Percentiles rank a stretch among this genome's conserved stretches.
Conservation (phyloP, 2,888 invertebrate species). For the Machimus atricapillus region DNA sequence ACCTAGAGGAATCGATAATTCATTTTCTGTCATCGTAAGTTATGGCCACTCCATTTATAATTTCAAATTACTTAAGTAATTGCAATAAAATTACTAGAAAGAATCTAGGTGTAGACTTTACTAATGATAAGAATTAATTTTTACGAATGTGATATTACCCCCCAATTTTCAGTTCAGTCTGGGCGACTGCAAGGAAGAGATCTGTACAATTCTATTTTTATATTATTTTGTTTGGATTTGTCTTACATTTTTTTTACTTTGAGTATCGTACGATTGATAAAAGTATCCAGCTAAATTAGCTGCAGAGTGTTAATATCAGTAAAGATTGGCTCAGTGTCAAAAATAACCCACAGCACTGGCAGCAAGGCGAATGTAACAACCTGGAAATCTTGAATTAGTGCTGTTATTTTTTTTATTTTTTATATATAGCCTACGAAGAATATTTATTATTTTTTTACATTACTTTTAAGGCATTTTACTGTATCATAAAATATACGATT, state of each 20-base stretch:
- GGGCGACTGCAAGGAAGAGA: background rate
- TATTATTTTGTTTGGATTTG: background rate
- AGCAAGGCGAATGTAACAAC: background rate
- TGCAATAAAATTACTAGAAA: conserved; percentile 9
- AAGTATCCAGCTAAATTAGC: background rate
- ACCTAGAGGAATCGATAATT: background rate
- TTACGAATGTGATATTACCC: conserved; percentile 25
- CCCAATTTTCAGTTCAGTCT: background rate
- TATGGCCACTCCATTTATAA: conserved; percentile 5
- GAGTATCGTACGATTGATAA: background rate
- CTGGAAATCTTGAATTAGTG: background rate
- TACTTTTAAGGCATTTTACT: conserved; percentile 28
- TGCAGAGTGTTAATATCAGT: background rate
- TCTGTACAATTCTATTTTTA: background rate
- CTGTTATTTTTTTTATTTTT: background rate
- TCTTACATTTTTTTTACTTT: background rate
- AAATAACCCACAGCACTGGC: background rate
- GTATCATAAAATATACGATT: conserved; percentile 14
- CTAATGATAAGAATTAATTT: conserved; percentile 12
- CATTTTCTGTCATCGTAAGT: conserved; percentile 5
- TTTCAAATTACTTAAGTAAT: conserved; percentile 32
- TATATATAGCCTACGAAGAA: background rate
- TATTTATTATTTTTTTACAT: conserved; percentile 23
- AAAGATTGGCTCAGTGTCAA: background rate
- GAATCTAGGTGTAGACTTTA: conserved; percentile 5